Percentiles rank a stretch among this genome's conserved stretches.
These are phyloP conservation scores for Drosophila persimilis DNA, from an alignment of 1,140 invertebrate species.

Conservation along the genomic window DNA sequence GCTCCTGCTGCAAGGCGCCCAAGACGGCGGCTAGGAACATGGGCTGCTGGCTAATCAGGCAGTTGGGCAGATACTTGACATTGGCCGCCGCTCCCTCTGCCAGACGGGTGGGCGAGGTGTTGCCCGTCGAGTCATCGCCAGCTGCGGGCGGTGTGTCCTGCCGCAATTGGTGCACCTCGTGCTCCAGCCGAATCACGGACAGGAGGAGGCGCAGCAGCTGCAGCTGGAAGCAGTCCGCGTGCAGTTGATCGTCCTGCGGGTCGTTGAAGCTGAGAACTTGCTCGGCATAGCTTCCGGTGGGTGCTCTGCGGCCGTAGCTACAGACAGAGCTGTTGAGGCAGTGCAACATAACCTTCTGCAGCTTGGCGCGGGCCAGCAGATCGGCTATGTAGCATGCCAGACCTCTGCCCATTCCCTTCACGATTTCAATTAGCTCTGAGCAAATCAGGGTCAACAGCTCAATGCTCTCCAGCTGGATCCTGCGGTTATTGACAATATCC, in stretches of 20 bases:
- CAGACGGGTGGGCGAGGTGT: slow-evolving; percentile 74
- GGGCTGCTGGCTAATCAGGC: slow-evolving; percentile 90
- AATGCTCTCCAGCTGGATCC: slow-evolving; percentile 90
- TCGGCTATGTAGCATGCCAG: slow-evolving; percentile 93
- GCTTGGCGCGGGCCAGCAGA: slow-evolving; percentile 91
- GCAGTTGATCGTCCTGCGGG: slow-evolving; percentile 86
- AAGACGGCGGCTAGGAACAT: slow-evolving; percentile 93
- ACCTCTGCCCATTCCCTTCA: slow-evolving; percentile 91
- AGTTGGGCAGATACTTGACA: slow-evolving; percentile 87
- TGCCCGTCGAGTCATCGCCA: slow-evolving; percentile 46
- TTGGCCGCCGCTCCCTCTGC: slow-evolving; percentile 67
- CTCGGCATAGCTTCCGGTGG: slow-evolving; percentile 88
- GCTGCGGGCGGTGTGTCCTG: slow-evolving; percentile 80
- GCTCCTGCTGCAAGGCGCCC: slow-evolving; percentile 88
- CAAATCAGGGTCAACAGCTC: slow-evolving; percentile 91
- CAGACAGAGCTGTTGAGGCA: slow-evolving; percentile 91
- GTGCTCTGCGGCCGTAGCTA: slow-evolving; percentile 68
- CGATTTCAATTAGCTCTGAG: slow-evolving; percentile 90
- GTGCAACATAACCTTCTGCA: slow-evolving; percentile 94
- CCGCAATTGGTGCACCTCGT: slow-evolving; percentile 86
- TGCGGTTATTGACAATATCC: slow-evolving; percentile 89
- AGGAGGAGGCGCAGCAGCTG: slow-evolving; percentile 87
- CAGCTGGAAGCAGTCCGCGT: slow-evolving; percentile 91
- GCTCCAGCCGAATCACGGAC: slow-evolving; percentile 91
- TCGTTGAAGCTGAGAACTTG: slow-evolving; percentile 94